These are phyloP conservation scores for Hymenopus coronatus DNA, from an alignment of 2,888 invertebrate genomes.

Conservation along the genomic window DNA sequence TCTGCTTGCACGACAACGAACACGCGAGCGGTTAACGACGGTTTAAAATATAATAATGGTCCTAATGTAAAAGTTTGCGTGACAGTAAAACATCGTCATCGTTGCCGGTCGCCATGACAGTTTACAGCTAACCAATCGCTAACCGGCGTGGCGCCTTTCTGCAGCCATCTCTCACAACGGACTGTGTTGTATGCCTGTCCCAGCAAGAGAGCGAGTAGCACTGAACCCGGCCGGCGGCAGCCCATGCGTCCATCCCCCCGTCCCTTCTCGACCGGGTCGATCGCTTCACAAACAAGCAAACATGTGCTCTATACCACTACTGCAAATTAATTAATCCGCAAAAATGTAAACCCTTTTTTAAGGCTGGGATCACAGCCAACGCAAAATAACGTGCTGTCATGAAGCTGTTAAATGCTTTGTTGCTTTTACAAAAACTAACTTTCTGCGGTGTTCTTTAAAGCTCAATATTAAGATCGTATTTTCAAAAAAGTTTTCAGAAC, in stretches of 20 bases:
- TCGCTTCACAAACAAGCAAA: background rate
- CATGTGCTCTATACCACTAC: no score
- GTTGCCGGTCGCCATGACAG: constrained; percentile 14
- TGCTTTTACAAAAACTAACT: no score
- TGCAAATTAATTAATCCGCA: no score
- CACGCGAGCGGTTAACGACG: background rate
- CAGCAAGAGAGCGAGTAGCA: background rate
- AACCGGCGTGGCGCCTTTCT: constrained; percentile 7
- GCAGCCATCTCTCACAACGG: constrained; percentile 16
- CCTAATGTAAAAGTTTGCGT: background rate
- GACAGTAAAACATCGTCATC: background rate
- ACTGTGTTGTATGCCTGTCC: background rate
- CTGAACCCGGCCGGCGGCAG: background rate
- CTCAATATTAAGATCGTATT: no score
- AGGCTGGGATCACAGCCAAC: no score
- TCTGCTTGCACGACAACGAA: background rate
- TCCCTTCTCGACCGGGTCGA: background rate
- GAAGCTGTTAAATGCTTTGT: no score
- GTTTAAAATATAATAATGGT: background rate
- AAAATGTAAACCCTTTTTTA: no score
- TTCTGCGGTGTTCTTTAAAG: no score
- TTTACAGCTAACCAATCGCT: constrained; percentile 14
- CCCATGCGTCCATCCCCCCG: background rate
- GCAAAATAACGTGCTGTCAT: no score
- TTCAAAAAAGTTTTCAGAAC: no score